Evolutionary conservation across 2,797 vertebrate species (phyloP), one percentile per base, ranked within the genome.

Genomic region (Spea hammondii): DNA sequence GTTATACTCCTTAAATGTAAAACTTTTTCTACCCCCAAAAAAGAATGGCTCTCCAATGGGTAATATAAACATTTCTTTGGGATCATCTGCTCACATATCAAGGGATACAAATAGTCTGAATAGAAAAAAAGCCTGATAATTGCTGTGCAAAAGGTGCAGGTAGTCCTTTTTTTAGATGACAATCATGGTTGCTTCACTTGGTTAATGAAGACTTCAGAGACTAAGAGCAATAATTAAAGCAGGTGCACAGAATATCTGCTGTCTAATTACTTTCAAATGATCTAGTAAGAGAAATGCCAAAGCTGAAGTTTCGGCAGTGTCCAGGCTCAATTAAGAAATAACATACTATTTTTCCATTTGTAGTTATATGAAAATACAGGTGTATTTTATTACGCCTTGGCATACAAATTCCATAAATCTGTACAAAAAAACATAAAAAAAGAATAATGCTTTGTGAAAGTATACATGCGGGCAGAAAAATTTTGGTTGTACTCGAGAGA

Each of bases 121-220:
- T 54, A 67, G 53, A 66, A 72, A 80, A 76, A 67, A 8, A 14
- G 68, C 53, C 73, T 76, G 65, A 62, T 80, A 80, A 80, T 80
- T 80, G 79, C 74, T 65, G 64, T 17, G 47, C 66, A 50, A 64
- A 9, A 57, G 60, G 13, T 53, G 68, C 68, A 66, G 2, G 46
- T 59, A 80, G 68, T 75, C 72, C 53, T 71, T 59, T 14, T 70
- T 70, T 71, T 67, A 47, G 50, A 50, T 66, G 73, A 65, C 79
- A 80, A 72, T 80, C 74, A 80, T 47, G 51, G 79, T 54, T 46
- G 60, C 68, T 72, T 76, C 73, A 65, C 74, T 72, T 65, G 78
- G 60, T 62, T 80, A 80, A 80, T 76, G 79, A 80, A 76, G 79
- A 76, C 79, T 76, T 80, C 51, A 76, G 68, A 76, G 79, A 76